Percentiles rank a stretch among this genome's conserved stretches.
These are phyloP conservation scores for Drosophila baimaii DNA, from an alignment of 1,140 invertebrate species.

Conservation along the genomic window DNA sequence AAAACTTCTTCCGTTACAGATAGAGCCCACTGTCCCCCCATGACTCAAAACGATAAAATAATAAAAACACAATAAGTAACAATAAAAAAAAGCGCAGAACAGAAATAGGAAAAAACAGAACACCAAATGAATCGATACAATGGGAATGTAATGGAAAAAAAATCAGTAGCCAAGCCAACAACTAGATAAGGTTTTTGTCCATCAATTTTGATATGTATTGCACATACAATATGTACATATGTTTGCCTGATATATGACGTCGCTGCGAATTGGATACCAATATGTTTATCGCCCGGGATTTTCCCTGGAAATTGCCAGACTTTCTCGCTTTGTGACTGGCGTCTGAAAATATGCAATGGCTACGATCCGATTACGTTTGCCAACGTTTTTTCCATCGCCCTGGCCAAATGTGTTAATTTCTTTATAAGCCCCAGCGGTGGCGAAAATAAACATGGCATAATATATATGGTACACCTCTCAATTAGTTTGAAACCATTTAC, in stretches of 20 bases:
- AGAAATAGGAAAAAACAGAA: conserved; percentile 32
- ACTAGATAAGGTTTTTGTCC: conserved; percentile 23
- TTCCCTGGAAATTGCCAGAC: conserved; percentile 36
- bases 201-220: conserved; percentile 1
- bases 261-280: conserved; percentile 11
- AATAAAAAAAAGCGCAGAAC: conserved; percentile 50
- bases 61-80: conserved; percentile 32
- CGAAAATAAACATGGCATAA: conserved; percentile 48
- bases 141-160: conserved; percentile 59
- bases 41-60: conserved; percentile 54
- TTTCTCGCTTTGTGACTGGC: conserved; percentile 27
- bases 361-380: conserved; percentile 42
- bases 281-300: conserved; percentile 45
- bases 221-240: neutral
- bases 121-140: conserved; percentile 52
- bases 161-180: conserved; percentile 42
- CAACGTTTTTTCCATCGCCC: conserved; percentile 37
- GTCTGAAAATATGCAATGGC: conserved; percentile 63
- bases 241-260: neutral
- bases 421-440: conserved; percentile 40
- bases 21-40: conserved; percentile 17
- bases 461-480: conserved; percentile 19
- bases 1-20: conserved; percentile 11
- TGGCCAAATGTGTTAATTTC: conserved; percentile 70
- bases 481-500: conserved; percentile 45